Percentiles rank a stretch among this genome's conserved stretches.
These are phyloP conservation scores for Lasaia peninsularis DNA, from an alignment of 1,140 invertebrate species.

Conservation along the genomic window DNA sequence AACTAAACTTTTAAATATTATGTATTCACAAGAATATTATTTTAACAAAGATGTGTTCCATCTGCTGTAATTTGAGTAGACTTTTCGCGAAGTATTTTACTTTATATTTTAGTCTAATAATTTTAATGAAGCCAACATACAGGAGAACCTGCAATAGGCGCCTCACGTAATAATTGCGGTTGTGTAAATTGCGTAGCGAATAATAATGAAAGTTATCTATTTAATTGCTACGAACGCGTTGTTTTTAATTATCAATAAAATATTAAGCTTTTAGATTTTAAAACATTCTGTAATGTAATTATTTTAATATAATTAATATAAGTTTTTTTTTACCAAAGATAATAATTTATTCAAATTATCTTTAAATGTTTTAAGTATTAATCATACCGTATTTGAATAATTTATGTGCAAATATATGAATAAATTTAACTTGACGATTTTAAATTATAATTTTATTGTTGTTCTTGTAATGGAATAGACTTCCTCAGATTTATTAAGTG, in stretches of 20 bases:
- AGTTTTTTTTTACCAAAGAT: conserved; percentile 7
- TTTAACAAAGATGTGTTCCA: no score
- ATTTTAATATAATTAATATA: background rate
- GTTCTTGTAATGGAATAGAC: no score
- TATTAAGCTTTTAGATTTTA: background rate
- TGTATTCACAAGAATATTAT: no score
- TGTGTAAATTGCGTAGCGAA: background rate
- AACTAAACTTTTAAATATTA: no score
- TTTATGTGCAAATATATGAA: background rate
- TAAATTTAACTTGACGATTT: background rate
- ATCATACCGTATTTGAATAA: background rate
- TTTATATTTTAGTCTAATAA: no score
- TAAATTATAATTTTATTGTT: background rate
- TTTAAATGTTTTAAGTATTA: background rate
- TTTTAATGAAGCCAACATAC: background rate
- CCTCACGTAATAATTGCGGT: background rate
- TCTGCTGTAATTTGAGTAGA: no score
- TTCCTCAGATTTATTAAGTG: no score
- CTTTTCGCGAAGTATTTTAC: no score
- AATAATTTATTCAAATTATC: conserved; percentile 8
- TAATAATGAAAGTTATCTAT: background rate
- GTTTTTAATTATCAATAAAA: background rate
- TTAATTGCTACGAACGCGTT: background rate
- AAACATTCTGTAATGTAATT: background rate
- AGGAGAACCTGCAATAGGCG: background rate